Evolutionary conservation across 53 echinoderm and acorn worm genomes (phyloP).

Genomic region (Henricia sp.): DNA sequence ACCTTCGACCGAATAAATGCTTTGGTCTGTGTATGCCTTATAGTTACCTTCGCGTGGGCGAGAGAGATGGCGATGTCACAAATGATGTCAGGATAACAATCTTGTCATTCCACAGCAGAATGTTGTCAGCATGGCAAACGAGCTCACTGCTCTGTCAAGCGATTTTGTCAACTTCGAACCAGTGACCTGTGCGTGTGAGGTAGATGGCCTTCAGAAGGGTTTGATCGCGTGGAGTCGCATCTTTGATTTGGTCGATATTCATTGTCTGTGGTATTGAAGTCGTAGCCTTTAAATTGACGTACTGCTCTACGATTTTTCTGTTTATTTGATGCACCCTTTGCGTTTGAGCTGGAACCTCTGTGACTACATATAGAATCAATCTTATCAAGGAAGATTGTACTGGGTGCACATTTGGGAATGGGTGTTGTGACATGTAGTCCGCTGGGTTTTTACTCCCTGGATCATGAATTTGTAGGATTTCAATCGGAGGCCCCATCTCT

Average conservation of each 20-base stretch:
- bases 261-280: constrained; percentile 21
- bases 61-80: constrained; percentile 23
- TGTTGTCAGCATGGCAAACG: background rate
- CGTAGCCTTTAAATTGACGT: constrained; percentile 36
- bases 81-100: constrained; percentile 15
- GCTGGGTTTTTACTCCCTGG: constrained; percentile 52
- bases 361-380: too few relatives aligned
- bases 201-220: background rate
- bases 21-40: constrained; percentile 37
- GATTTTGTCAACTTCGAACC: background rate
- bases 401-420: background rate
- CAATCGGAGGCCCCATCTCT: constrained; percentile 48
- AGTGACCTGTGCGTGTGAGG: constrained; percentile 16
- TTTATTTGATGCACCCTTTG: background rate
- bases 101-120: constrained; percentile 12
- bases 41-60: too few relatives aligned
- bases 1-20: constrained; percentile 53
- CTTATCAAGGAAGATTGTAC: too few relatives aligned
- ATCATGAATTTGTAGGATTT: constrained; percentile 50
- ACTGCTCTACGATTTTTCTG: constrained; percentile 39
- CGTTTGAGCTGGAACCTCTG: too few relatives aligned
- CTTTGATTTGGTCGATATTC: constrained; percentile 19
- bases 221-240: constrained; percentile 30
- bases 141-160: constrained; percentile 6
- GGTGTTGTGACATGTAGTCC: constrained; percentile 37